phyloP scores from a whole-genome alignment of 2,888 invertebrate genomes.

The Stenchaetothrips biformis region DNA sequence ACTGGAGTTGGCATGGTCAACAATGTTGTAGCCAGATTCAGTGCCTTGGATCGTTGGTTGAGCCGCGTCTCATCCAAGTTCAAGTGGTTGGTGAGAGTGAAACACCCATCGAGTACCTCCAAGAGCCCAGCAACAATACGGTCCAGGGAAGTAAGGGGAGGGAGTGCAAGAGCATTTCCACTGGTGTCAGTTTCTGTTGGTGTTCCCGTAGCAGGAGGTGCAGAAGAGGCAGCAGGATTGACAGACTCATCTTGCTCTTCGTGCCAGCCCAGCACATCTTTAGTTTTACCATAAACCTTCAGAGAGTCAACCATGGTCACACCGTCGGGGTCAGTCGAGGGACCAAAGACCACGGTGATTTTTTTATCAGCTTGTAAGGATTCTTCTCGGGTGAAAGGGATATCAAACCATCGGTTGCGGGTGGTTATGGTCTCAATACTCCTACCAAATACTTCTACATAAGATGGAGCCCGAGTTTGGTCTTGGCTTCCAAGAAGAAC shows the following conservation, averaged over 20 bases:
- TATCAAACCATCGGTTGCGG: conserved; percentile 89
- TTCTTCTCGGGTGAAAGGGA: conserved; percentile 91
- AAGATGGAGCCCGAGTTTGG: conserved; percentile 68
- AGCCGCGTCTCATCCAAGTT: conserved; percentile 41
- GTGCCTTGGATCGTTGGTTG: conserved; percentile 53
- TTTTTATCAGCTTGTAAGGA: conserved; percentile 88
- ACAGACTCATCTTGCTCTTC: conserved; percentile 81
- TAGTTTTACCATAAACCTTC: conserved; percentile 89
- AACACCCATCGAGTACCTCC: conserved; percentile 69
- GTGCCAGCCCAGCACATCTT: conserved; percentile 95
- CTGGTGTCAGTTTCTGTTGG: conserved; percentile 46
- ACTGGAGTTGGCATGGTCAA: conserved; percentile 66
- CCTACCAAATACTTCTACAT: conserved; percentile 72
- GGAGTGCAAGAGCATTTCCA: conserved; percentile 44
- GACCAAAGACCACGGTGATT: conserved; percentile 74
- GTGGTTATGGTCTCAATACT: conserved; percentile 65
- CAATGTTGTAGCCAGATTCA: conserved; percentile 61
- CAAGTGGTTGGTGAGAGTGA: conserved; percentile 50
- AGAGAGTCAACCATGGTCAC: conserved; percentile 91
- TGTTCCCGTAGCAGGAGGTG: conserved; percentile 41
- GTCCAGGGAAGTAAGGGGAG: conserved; percentile 57
- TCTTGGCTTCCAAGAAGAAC: conserved; percentile 83
- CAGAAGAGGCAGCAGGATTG: conserved; percentile 43
- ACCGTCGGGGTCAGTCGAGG: conserved; percentile 79
- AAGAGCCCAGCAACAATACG: conserved; percentile 62